Base-by-base conservation (phyloP, 2,113 vertebrate genomes). In the Atlantisia rogersi region DNA sequence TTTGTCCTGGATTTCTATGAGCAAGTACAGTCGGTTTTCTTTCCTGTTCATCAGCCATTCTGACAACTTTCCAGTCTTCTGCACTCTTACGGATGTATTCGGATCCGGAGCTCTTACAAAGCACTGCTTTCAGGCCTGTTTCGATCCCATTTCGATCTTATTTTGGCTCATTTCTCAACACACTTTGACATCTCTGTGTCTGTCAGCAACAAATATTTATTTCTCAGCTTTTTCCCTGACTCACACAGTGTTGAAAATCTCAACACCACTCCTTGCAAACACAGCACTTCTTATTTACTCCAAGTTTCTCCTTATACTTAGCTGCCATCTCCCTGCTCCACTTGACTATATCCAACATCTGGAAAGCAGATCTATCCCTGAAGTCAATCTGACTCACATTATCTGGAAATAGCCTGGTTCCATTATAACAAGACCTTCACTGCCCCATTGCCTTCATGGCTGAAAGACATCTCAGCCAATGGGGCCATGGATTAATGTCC, bases 381-480 rank as follows among this genome's bases (percentile, higher is more conserved):
- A 90, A 94, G 86, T 85, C 95, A 97, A 91, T 96, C 89, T 97
- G 96, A 93, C 82, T 95, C 90, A 84, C 88, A 97, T 97, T 97
- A 96, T 97, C 92, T 97, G 88, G 86, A 97, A 97, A 97, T 97
- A 96, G 92, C 87, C 83, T 80, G 58, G 88, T 97, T 96, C 92
- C 93, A 96, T 97, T 97, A 94, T 88, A 92, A 81, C 90, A 97
- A 97, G 96, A 97, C 94, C 94, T 97, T 96, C 95, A 35, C 60
- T 95, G 95, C 94, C 96, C 96, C 87, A 70, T 86, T 81, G 87
- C 90, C 95, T 97, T 93, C 95, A 84, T 95, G 94, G 94, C 94
- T 96, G 86, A 96, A 96, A 95, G 94, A 93, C 89, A 89, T 85
- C 88, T 81, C 91, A 88, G 88, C 93, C 91, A 95, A 89, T 87